Percentiles rank a stretch among this genome's conserved stretches.
Evolutionary conservation across 2,888 invertebrate species (phyloP).

Genomic region (Oscheius sp.): DNA sequence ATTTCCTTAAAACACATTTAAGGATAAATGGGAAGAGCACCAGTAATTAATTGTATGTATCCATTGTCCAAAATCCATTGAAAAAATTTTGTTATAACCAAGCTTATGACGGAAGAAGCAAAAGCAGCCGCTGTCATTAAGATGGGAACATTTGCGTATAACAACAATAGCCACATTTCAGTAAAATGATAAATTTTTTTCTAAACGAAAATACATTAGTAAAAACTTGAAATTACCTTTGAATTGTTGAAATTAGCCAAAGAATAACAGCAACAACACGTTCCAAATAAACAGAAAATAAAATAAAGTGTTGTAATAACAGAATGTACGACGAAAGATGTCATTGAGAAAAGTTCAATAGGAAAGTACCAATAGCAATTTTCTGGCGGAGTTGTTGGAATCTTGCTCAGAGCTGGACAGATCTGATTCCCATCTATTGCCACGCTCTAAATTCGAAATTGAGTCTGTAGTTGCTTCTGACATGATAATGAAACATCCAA

Average conservation of each 20-base stretch:
- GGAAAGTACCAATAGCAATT: constrained; percentile 27
- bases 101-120: constrained; percentile 39
- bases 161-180: constrained; percentile 46
- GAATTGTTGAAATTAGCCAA: no score
- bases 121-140: constrained; percentile 47
- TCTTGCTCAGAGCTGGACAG: no score
- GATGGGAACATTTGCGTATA: constrained; percentile 38
- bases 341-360: no score
- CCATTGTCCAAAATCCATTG: constrained; percentile 37
- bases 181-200: no score
- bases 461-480: no score
- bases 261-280: constrained; percentile 41
- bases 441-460: no score
- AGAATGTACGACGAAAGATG: no score
- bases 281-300: constrained; percentile 45
- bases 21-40: neutral
- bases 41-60: constrained; percentile 12
- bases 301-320: constrained; percentile 40
- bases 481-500: no score
- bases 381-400: no score
- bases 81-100: constrained; percentile 39
- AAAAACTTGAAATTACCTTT: no score
- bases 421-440: no score
- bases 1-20: neutral
- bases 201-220: no score